phyloP scores from a whole-genome alignment of 2,797 vertebrate genomes.

The Diplodus puntazzo region DNA sequence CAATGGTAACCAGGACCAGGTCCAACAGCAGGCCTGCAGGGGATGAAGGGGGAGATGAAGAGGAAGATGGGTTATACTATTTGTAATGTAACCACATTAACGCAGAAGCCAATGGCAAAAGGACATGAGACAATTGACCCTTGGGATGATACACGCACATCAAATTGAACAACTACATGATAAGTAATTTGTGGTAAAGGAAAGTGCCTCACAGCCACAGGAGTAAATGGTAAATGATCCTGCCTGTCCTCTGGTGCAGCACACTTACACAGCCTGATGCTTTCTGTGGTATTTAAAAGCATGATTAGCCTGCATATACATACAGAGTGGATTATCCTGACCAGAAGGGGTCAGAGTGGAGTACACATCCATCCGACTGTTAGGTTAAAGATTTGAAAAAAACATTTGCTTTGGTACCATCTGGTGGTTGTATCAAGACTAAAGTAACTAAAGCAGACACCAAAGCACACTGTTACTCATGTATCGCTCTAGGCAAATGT shows the following conservation, averaged over 20 bases:
- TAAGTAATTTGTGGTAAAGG: too few species aligned
- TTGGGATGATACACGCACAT: too few species aligned
- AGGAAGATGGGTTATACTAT: neutral
- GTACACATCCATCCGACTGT: too few species aligned
- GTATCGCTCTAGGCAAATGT: neutral
- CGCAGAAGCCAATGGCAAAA: neutral
- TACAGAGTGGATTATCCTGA: too few species aligned
- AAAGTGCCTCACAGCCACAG: neutral
- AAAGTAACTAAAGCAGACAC: neutral
- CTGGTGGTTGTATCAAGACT: constrained; percentile 12
- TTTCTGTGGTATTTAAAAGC: neutral
- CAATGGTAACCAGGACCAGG: constrained; percentile 88
- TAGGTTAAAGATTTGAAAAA: too few species aligned
- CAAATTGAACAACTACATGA: neutral
- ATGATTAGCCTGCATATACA: neutral
- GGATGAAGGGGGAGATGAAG: neutral
- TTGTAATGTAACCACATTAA: neutral
- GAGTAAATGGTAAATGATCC: neutral
- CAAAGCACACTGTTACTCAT: neutral
- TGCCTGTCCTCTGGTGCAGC: neutral
- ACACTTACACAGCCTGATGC: neutral
- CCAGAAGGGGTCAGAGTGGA: too few species aligned
- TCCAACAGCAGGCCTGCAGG: constrained; percentile 91
- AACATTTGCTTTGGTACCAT: neutral
- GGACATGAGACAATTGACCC: neutral